Percentiles rank a stretch among this genome's conserved stretches.
Conservation (phyloP, 2,113 vertebrate species). For the Odocoileus virginianus region DNA sequence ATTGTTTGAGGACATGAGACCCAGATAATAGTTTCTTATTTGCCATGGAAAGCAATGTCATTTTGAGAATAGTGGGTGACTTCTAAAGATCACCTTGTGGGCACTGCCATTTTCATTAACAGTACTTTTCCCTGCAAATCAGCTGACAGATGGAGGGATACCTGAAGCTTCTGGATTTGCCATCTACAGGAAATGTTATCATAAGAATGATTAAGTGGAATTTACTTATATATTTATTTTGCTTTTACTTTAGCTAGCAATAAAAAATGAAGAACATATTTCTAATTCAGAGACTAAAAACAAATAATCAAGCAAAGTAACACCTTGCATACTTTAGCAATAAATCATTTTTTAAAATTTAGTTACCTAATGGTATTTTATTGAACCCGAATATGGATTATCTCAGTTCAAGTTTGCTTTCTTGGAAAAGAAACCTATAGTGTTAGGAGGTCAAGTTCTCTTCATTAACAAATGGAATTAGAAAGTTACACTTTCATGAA, state of each 20-base stretch:
- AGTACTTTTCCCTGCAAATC: not conserved
- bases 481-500: not conserved
- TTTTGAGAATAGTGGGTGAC: not conserved
- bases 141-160: conserved; percentile 1
- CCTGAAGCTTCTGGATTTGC: not conserved
- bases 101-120: conserved; percentile 9
- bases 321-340: not conserved
- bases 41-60: not conserved
- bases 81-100: conserved; percentile 10
- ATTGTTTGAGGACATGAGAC: not conserved
- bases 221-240: not conserved
- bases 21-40: not conserved
- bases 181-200: not conserved
- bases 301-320: not conserved
- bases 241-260: not conserved
- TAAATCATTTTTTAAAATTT: not conserved
- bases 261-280: not conserved
- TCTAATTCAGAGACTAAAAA: not conserved
- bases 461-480: not conserved
- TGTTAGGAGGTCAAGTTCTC: not conserved
- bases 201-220: not conserved
- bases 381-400: not conserved
- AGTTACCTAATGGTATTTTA: not conserved
- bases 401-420: not conserved
- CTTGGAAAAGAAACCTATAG: not conserved